Percentiles rank a stretch among this genome's conserved stretches.
Evolutionary conservation across 2,888 invertebrate species (phyloP).

Genomic region (Junonia oenone): DNA sequence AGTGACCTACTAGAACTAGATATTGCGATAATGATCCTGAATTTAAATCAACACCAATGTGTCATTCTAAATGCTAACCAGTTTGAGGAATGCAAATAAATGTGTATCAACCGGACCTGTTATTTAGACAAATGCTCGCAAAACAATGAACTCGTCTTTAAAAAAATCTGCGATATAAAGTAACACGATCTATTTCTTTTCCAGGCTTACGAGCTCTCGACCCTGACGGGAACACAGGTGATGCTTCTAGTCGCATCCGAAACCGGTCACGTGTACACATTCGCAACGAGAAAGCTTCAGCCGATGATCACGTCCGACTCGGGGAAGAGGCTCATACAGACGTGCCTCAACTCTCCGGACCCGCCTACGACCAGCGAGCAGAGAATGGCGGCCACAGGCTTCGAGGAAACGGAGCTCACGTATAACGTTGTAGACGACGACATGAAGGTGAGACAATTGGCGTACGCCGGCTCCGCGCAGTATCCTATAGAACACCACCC

Average conservation of each 20-base stretch:
- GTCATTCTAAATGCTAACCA: constrained; percentile 31
- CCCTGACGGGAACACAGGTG: constrained; percentile 99
- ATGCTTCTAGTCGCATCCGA: constrained; percentile 99
- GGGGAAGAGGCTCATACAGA: constrained; percentile 98
- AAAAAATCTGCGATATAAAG: constrained; percentile 4
- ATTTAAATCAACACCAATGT: constrained; percentile 26
- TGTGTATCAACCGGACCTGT: constrained; percentile 23
- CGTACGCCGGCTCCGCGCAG: constrained; percentile 88
- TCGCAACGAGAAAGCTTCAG: constrained; percentile 98
- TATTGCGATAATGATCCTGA: constrained; percentile 25
- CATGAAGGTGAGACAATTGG: constrained; percentile 98
- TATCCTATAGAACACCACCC: constrained; percentile 84
- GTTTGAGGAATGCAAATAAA: constrained; percentile 28
- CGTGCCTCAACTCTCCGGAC: constrained; percentile 98
- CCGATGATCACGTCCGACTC: constrained; percentile 99
- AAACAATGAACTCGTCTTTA: constrained; percentile 24
- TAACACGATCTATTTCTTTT: constrained; percentile 37
- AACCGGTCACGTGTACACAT: constrained; percentile 99
- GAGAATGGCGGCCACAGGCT: constrained; percentile 98
- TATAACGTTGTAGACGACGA: constrained; percentile 97
- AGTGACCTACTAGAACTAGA: constrained; percentile 20
- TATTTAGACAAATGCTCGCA: constrained; percentile 38
- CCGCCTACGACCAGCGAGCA: constrained; percentile 93
- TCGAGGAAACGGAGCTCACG: constrained; percentile 98
- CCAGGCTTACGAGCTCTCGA: constrained; percentile 99